Percentiles rank a stretch among this genome's conserved stretches.
phyloP scores from a whole-genome alignment of 2,797 vertebrate genomes.

The Cygnus olor region DNA sequence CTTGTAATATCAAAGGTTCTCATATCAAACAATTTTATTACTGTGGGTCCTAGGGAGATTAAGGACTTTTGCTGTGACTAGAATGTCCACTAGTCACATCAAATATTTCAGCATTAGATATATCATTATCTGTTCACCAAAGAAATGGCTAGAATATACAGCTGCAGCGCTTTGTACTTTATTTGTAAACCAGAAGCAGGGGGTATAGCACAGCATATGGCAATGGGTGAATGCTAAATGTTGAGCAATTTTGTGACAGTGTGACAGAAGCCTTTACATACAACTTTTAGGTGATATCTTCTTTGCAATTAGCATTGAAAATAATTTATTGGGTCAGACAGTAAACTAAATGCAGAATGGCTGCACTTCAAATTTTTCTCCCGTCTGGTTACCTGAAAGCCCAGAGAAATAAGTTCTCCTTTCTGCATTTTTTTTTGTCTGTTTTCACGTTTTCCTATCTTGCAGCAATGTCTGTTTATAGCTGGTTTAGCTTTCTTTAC shows the following conservation, averaged over 20 bases:
- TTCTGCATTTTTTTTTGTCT: neutral
- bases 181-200: conserved; percentile 10
- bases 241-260: conserved; percentile 28
- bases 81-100: conserved; percentile 59
- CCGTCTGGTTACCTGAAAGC: conserved; percentile 49
- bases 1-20: conserved; percentile 78
- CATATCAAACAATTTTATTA: conserved; percentile 77
- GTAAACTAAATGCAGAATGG: conserved; percentile 29
- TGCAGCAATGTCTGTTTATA: conserved; percentile 33
- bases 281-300: conserved; percentile 12
- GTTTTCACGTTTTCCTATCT: neutral
- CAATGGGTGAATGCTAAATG: neutral
- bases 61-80: conserved; percentile 51
- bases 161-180: neutral
- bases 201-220: neutral
- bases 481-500: neutral
- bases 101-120: conserved; percentile 50
- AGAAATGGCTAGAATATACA: conserved; percentile 44
- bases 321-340: conserved; percentile 26
- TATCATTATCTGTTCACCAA: conserved; percentile 28
- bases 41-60: conserved; percentile 73
- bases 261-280: conserved; percentile 33
- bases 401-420: conserved; percentile 37
- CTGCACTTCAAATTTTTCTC: conserved; percentile 32
- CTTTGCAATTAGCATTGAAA: conserved; percentile 24